Percentiles rank a stretch among this genome's conserved stretches.
phyloP scores from a whole-genome alignment of 2,113 vertebrate species.

The Arothron firmamentum region DNA sequence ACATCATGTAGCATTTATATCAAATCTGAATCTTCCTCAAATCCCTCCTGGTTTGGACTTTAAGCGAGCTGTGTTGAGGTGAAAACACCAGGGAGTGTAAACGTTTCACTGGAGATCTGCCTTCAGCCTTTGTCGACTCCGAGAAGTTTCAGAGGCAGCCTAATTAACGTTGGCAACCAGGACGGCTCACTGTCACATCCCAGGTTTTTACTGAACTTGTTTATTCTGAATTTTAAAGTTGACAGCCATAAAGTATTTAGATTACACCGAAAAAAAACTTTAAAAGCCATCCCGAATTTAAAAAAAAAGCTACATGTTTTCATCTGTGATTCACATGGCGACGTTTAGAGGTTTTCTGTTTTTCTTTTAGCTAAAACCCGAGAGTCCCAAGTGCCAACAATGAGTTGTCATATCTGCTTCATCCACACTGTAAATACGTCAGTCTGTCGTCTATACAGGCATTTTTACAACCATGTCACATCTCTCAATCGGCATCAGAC shows the following conservation, averaged over 20 bases:
- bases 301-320: background rate
- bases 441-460: too few species aligned
- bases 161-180: conserved; percentile 7
- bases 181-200: background rate
- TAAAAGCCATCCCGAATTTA: background rate
- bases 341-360: background rate
- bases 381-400: too few species aligned
- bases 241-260: conserved; percentile 7
- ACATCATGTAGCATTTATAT: too few species aligned
- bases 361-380: background rate
- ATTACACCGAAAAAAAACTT: background rate
- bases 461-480: too few species aligned
- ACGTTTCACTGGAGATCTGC: background rate
- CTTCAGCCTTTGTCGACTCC: conserved; percentile 1
- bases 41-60: background rate
- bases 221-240: background rate
- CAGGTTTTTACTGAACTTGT: background rate
- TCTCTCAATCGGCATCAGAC: too few species aligned
- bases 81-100: background rate
- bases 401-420: too few species aligned
- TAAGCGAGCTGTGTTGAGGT: background rate
- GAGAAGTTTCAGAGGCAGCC: background rate
- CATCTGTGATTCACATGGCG: background rate
- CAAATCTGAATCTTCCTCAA: background rate
- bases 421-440: too few species aligned